phyloP scores from a whole-genome alignment of 2,888 invertebrate species.

The Meiosimyza decipiens region DNA sequence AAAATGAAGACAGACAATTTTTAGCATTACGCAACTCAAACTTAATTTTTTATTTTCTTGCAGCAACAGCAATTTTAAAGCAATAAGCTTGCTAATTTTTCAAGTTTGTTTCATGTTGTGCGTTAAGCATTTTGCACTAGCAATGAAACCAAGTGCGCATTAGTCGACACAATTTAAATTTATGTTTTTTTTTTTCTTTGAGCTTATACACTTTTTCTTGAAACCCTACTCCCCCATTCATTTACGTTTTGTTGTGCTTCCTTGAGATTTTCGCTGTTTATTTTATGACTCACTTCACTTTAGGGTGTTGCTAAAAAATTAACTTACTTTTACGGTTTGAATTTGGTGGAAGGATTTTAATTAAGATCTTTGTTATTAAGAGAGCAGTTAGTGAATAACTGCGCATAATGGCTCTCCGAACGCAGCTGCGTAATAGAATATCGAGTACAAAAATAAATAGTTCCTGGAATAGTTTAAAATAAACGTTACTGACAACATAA shows the following conservation, averaged over 20 bases:
- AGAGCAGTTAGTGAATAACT: too few species aligned
- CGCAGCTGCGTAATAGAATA: too few species aligned
- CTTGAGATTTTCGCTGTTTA: slow-evolving; percentile 30
- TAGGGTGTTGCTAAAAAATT: neutral
- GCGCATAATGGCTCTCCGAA: too few species aligned
- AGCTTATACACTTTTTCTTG: neutral
- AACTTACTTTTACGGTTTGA: too few species aligned
- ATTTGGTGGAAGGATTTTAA: too few species aligned
- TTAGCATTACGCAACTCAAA: neutral
- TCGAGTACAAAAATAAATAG: too few species aligned
- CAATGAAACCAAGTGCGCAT: neutral
- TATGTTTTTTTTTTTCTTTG: neutral
- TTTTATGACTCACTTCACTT: slow-evolving; percentile 22
- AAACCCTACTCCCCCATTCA: slow-evolving; percentile 9
- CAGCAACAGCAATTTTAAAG: slow-evolving; percentile 19
- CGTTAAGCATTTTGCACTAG: slow-evolving; percentile 2
- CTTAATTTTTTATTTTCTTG: slow-evolving; percentile 22
- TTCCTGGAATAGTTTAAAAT: too few species aligned
- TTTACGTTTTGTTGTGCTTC: slow-evolving; percentile 25
- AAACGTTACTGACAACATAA: too few species aligned
- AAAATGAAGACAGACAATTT: too few species aligned
- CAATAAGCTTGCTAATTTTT: slow-evolving; percentile 27
- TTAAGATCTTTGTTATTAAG: too few species aligned
- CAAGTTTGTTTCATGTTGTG: slow-evolving; percentile 4
- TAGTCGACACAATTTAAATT: slow-evolving; percentile 13